Evolutionary conservation across 2,888 invertebrate species (phyloP).

Genomic region (Apotomis betuletana): DNA sequence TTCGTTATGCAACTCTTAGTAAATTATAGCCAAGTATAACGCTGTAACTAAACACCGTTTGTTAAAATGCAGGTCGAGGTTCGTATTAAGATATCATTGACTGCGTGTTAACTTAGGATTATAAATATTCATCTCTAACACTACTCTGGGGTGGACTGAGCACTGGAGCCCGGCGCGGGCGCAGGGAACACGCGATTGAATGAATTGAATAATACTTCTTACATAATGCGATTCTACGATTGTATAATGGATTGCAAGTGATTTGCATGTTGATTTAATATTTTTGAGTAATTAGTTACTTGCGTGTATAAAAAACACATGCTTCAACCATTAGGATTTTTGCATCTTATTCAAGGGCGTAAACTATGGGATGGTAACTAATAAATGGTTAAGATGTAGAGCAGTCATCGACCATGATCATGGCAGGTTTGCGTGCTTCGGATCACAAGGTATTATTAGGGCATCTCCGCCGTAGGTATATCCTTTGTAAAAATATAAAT

Average conservation of each 20-base stretch:
- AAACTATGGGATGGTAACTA: neutral
- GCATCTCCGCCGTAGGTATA: neutral
- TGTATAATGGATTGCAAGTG: constrained; percentile 21
- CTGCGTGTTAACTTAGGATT: constrained; percentile 5
- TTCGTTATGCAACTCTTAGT: constrained; percentile 12
- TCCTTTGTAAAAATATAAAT: neutral
- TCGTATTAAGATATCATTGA: constrained; percentile 11
- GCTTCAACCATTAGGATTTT: constrained; percentile 1
- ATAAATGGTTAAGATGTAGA: neutral
- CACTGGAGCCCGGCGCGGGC: neutral
- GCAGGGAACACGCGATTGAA: constrained; percentile 16
- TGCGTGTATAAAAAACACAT: constrained; percentile 9
- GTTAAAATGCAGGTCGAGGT: constrained; percentile 35
- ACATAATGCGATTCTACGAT: constrained; percentile 26
- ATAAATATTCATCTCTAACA: constrained; percentile 28
- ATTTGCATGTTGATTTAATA: constrained; percentile 24
- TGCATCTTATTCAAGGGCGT: constrained; percentile 10
- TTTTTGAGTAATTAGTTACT: constrained; percentile 9
- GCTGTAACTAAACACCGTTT: constrained; percentile 9
- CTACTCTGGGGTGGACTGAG: constrained; percentile 13
- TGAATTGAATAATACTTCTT: constrained; percentile 28
- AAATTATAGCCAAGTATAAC: constrained; percentile 14
- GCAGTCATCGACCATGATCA: neutral
- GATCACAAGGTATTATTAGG: constrained; percentile 1
- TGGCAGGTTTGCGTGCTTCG: constrained; percentile 6